Base-by-base conservation (phyloP, 92 coral and sea anemone genomes). In the Heteractis magnifica region DNA sequence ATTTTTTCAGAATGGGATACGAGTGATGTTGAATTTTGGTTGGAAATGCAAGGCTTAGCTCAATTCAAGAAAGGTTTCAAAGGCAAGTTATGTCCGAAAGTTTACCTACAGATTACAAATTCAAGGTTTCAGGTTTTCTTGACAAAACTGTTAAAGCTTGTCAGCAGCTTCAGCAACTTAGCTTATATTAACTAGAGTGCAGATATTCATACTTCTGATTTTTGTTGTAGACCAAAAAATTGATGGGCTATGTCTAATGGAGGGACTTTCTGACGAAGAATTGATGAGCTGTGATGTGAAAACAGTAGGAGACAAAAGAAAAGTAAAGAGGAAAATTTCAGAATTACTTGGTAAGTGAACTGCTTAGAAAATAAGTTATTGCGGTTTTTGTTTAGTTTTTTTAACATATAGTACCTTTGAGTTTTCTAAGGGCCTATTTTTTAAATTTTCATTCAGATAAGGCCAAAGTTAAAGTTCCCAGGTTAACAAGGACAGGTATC, bases 51-150 rank as follows among this genome's bases (percentile, higher is more conserved):
- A 59, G 65, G 65, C 65, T 59, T 4, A 59, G 56, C 5, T 59
- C 65, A 59, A 59, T 59, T 59, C 65, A 59, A 59, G 65, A 59
- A 59, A 59, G 65, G 65, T 59, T 59, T 59, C 65, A 59, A 59
- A 59, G 65, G 65, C 65, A 59, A 59, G 65, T 59, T 11, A 59
- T 59, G 65, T 59, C 6, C 65, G 16, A 59, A 59, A 12, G 65
- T 59, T 59, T 59, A 59, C 65, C 65, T 59, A 59, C 13, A 12
- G 65, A 59, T 59, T 34, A 59, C n/a, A 59, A 59, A 59, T 59
- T 59, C 65, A 59, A 59, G 65, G 65, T 59, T 59, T 59, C 44
- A 34, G 44, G 44, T 34, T 34, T 34, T 34, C 44, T 34, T 34
- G 44, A 34, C 44, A 34, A 34, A 34, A 34, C 44, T 34, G 44